phyloP scores from a whole-genome alignment of 2,888 invertebrate species.

The Drosophila cognata region DNA sequence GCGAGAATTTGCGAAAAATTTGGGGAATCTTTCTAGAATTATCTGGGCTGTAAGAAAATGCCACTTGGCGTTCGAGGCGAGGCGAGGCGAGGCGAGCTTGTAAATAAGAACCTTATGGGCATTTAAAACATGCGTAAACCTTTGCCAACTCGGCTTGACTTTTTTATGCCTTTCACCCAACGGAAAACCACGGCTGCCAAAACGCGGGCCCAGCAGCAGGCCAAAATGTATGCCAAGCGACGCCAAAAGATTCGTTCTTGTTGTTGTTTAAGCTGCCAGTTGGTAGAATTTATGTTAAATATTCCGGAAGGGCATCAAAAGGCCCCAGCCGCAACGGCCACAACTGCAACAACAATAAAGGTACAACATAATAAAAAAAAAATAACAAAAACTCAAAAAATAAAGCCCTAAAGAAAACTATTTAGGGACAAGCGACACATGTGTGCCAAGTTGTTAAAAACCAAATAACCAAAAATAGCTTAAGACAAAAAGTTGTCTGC shows the following conservation, averaged over 20 bases:
- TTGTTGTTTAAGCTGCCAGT: slow-evolving; percentile 43
- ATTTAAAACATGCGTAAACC: slow-evolving; percentile 48
- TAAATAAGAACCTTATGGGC: slow-evolving; percentile 19
- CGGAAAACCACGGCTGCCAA: slow-evolving; percentile 37
- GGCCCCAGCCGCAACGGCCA: slow-evolving; percentile 36
- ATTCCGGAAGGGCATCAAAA: slow-evolving; percentile 62
- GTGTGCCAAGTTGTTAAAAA: slow-evolving; percentile 66
- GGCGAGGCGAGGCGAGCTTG: slow-evolving; percentile 3
- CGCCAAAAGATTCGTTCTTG: slow-evolving; percentile 30
- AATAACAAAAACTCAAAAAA: slow-evolving; percentile 11
- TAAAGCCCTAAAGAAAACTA: slow-evolving; percentile 43
- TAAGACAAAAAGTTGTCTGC: slow-evolving; percentile 17
- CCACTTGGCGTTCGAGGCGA: not conserved
- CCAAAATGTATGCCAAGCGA: slow-evolving; percentile 60
- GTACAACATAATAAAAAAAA: slow-evolving; percentile 18
- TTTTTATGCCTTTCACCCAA: slow-evolving; percentile 72
- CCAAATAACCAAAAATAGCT: slow-evolving; percentile 48
- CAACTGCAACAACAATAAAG: slow-evolving; percentile 43
- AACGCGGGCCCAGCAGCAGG: slow-evolving; percentile 29
- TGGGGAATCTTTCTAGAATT: slow-evolving; percentile 15
- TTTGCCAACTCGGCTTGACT: slow-evolving; percentile 32
- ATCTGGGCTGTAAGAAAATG: slow-evolving; percentile 8
- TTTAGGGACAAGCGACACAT: slow-evolving; percentile 64
- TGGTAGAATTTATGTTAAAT: slow-evolving; percentile 69
- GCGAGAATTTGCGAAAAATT: not conserved